Evolutionary conservation across 1,140 invertebrate genomes (phyloP), one percentile per base, ranked within the genome.

Genomic region (Trichogramma pretiosum): DNA sequence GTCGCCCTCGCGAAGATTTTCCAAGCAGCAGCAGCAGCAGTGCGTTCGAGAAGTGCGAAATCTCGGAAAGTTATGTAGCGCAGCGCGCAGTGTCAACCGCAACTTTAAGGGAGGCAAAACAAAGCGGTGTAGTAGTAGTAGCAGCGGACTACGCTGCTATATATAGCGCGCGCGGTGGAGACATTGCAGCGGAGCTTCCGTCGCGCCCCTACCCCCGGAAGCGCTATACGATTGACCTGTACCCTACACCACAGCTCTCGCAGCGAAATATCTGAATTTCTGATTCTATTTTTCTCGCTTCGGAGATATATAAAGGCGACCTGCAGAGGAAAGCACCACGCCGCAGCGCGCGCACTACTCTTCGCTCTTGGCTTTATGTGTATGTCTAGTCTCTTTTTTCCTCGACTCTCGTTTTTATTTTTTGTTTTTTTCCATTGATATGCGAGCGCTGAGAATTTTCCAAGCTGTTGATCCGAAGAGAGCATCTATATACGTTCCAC

Each of bases 261-360:
- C 24, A 3, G 24, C n/a, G 24, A 11, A 4, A 16, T 26, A 37
- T 45, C 17, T 18, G 17, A 37, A 36, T 37, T 46, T 26, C 23
- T 36, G 16, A 46, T 46, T 34, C 37, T 46, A 36, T 46, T 37
- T 46, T 37, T 4, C 17, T 36, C 10, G 4, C 18, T 17, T 19
- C 5, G 17, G 35, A 10, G 17, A 1, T 33, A n/a, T 33, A n/a
- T 33, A 21, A 0, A 11, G 2, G 1, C 11, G n/a, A n/a, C n/a
- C n/a, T n/a, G n/a, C n/a, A n/a, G n/a, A n/a, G n/a, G n/a, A n/a
- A n/a, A n/a, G n/a, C n/a, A n/a, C n/a, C n/a, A n/a, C n/a, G n/a
- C n/a, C n/a, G n/a, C n/a, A n/a, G n/a, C n/a, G n/a, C n/a, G n/a
- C n/a, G n/a, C n/a, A n/a, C n/a, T n/a, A n/a, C n/a, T n/a, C n/a